Percentiles rank a stretch among this genome's conserved stretches.
phyloP scores from a whole-genome alignment of 2,113 vertebrate species.

The Amphilophus citrinellus region DNA sequence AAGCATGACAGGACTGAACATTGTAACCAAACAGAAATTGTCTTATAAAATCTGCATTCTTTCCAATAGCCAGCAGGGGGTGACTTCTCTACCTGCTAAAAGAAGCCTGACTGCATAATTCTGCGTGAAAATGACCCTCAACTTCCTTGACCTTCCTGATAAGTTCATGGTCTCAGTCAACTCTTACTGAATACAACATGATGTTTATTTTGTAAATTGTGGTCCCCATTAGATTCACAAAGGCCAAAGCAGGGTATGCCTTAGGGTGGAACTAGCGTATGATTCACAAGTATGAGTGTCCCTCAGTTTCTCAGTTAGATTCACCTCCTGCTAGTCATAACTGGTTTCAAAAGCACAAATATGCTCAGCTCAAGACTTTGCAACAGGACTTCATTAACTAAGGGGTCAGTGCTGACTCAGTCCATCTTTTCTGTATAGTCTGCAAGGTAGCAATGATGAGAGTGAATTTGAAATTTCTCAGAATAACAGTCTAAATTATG shows the following conservation, averaged over 20 bases:
- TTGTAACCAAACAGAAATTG: not conserved
- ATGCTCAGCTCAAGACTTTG: not conserved
- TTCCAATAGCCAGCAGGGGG: not conserved
- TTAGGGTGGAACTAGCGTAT: not conserved
- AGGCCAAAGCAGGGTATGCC: not conserved
- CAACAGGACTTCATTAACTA: not conserved
- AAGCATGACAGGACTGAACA: no score
- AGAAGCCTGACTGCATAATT: not conserved
- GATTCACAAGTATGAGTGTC: not conserved
- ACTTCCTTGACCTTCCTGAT: rapidly evolving
- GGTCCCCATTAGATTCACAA: not conserved
- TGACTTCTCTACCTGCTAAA: not conserved
- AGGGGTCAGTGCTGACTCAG: no score
- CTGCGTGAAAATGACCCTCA: not conserved
- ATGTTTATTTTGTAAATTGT: not conserved
- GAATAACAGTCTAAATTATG: not conserved
- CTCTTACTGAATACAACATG: not conserved
- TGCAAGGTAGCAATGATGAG: not conserved
- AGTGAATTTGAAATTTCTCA: not conserved
- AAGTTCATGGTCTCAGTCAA: not conserved
- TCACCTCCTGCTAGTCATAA: not conserved
- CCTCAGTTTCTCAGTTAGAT: not conserved
- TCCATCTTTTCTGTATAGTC: not conserved
- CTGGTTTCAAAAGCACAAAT: not conserved
- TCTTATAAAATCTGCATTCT: not conserved